phyloP scores from a whole-genome alignment of 1,140 invertebrate species.

The Patella vulgata region DNA sequence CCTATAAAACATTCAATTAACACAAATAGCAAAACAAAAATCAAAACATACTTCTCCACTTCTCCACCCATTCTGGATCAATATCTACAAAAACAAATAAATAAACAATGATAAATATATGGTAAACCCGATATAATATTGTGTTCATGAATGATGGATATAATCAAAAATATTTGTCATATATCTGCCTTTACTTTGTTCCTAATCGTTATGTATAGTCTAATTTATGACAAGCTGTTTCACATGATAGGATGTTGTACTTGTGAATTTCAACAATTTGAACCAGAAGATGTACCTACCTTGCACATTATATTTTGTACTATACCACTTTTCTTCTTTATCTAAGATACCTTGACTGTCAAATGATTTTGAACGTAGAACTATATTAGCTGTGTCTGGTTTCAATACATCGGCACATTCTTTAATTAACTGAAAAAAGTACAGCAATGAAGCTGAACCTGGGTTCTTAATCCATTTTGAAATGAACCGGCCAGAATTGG shows the following conservation, averaged over 20 bases:
- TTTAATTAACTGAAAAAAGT: constrained; percentile 47
- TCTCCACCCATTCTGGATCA: constrained; percentile 26
- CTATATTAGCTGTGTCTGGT: constrained; percentile 57
- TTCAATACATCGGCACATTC: constrained; percentile 47
- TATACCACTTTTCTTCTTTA: constrained; percentile 57
- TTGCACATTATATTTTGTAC: constrained; percentile 44
- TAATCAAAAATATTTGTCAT: too few relatives aligned
- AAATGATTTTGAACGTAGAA: constrained; percentile 52
- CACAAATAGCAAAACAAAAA: constrained; percentile 21
- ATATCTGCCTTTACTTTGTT: too few relatives aligned
- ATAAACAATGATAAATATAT: not conserved
- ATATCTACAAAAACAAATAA: constrained; percentile 29
- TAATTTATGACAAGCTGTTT: too few relatives aligned
- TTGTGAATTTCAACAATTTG: too few relatives aligned
- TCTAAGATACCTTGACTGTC: constrained; percentile 39
- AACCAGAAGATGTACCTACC: constrained; percentile 28
- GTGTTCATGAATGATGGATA: too few relatives aligned
- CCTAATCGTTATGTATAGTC: too few relatives aligned
- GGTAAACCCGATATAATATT: not conserved
- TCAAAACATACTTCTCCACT: constrained; percentile 28
- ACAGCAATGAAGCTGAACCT: too few relatives aligned
- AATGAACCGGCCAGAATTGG: too few relatives aligned
- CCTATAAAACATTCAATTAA: constrained; percentile 18
- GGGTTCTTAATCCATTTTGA: too few relatives aligned
- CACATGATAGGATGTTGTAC: too few relatives aligned